phyloP scores from a whole-genome alignment of 2,888 invertebrate species.

The Ornithoptera priamus region DNA sequence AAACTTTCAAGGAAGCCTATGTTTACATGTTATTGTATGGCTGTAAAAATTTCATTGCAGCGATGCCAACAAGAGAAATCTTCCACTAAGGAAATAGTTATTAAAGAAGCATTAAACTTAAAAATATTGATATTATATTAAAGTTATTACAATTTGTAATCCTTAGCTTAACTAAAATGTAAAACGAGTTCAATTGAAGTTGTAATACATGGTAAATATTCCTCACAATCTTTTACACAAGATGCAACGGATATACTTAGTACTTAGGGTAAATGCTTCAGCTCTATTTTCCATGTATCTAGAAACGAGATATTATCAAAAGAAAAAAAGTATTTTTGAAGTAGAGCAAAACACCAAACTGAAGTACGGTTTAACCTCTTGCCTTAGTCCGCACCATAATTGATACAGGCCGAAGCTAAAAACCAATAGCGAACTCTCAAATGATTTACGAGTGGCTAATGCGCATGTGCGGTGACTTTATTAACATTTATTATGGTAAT shows the following conservation, averaged over 20 bases:
- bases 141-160: too few relatives aligned
- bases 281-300: background rate
- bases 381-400: slow-evolving; percentile 65
- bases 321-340: slow-evolving; percentile 8
- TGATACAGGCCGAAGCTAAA: slow-evolving; percentile 67
- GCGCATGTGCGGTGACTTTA: slow-evolving; percentile 70
- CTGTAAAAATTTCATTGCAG: too few relatives aligned
- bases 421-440: slow-evolving; percentile 66
- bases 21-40: too few relatives aligned
- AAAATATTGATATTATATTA: too few relatives aligned
- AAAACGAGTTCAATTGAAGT: too few relatives aligned
- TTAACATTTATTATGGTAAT: slow-evolving; percentile 78
- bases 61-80: too few relatives aligned
- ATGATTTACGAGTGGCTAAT: slow-evolving; percentile 72
- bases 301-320: background rate
- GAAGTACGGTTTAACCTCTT: slow-evolving; percentile 36
- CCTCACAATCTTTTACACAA: too few relatives aligned
- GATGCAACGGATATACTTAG: background rate
- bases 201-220: too few relatives aligned
- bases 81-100: too few relatives aligned
- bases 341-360: slow-evolving; percentile 41
- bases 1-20: too few relatives aligned
- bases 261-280: background rate
- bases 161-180: too few relatives aligned
- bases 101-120: too few relatives aligned